Base-by-base conservation (phyloP, 2,113 vertebrate species). In the Cygnus atratus region DNA sequence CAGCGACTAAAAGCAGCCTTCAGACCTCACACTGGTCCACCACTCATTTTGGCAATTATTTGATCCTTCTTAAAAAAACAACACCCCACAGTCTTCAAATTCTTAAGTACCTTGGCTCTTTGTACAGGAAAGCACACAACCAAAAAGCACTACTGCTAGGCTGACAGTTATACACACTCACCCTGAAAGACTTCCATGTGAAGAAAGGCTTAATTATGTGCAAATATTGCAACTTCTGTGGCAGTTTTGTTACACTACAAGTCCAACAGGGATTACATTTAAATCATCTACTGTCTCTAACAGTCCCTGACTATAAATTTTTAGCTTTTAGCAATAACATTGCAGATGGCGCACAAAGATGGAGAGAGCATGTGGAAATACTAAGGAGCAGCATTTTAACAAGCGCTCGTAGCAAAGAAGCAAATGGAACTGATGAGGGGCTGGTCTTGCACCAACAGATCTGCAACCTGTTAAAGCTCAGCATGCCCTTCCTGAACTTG, bases 121-220 rank as follows among this genome's bases (percentile, higher is more conserved):
- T 6, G 48, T 20, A 11, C 16, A 46, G 70, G 44, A 22, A 31
- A 46, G 13, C 43, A 10, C 15, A 13, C 39, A 25, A 31, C 19
- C 46, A 13, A 52, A 54, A 2, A 62, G 55, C 19, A 2, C n/a
- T 18, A 48, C n/a, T 9, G 54, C 65, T 13, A 41, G 5, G 21
- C 29, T 8, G 41, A 6, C 9, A 3, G 11, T 4, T 44, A 20
- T 6, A 29, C 9, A 18, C 20, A 13, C 61, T 72, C 61, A 35
- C 46, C 50, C 35, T 61, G 12, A 0, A 10, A 66, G n/a, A 8
- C 22, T 12, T 28, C 46, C 50, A 11, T 3, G 13, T 8, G 14
- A 57, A 90, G 15, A 44, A 88, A 83, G 58, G 6, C 19, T 59
- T 14, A 6, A 66, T 44, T 37, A 52, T 16, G 22, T 48, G 24